phyloP scores from a whole-genome alignment of 2,113 vertebrate species.

The Pollachius pollachius region DNA sequence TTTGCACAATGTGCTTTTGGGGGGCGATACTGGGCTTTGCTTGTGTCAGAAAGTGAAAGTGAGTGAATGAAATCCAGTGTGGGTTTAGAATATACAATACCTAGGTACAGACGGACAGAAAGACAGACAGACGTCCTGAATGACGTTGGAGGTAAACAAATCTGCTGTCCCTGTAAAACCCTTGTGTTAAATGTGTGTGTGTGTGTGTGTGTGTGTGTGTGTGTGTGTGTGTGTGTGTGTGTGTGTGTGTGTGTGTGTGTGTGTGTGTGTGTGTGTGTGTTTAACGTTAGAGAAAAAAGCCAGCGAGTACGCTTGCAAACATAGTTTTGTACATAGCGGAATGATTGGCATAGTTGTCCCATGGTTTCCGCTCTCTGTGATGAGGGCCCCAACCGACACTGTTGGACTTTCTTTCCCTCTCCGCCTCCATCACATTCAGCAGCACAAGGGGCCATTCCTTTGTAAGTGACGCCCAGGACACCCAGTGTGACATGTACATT shows the following conservation, averaged over 20 bases:
- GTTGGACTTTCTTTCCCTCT: neutral
- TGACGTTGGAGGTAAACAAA: no score
- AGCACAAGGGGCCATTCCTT: slow-evolving; percentile 37
- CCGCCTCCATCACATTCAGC: slow-evolving; percentile 40
- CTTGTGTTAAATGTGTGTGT: neutral
- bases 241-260: slow-evolving; percentile 14
- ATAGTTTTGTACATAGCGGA: slow-evolving; percentile 46
- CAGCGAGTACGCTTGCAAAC: slow-evolving; percentile 41
- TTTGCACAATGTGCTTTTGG: neutral
- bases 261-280: slow-evolving; percentile 18
- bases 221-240: slow-evolving; percentile 11
- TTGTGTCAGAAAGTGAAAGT: no score
- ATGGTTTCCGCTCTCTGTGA: slow-evolving; percentile 32
- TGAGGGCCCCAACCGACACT: slow-evolving; percentile 20
- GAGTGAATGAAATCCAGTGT: no score
- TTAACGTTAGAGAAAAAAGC: slow-evolving; percentile 33
- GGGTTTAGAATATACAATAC: neutral
- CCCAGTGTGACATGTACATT: slow-evolving; percentile 16
- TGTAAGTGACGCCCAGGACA: slow-evolving; percentile 36
- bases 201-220: no score
- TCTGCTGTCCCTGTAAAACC: neutral
- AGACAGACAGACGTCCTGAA: no score
- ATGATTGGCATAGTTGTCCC: slow-evolving; percentile 52
- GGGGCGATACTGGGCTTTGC: neutral
- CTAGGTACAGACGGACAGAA: no score